These are phyloP conservation scores for Anorthoa munda DNA, from an alignment of 2,888 invertebrate genomes.

Conservation along the genomic window DNA sequence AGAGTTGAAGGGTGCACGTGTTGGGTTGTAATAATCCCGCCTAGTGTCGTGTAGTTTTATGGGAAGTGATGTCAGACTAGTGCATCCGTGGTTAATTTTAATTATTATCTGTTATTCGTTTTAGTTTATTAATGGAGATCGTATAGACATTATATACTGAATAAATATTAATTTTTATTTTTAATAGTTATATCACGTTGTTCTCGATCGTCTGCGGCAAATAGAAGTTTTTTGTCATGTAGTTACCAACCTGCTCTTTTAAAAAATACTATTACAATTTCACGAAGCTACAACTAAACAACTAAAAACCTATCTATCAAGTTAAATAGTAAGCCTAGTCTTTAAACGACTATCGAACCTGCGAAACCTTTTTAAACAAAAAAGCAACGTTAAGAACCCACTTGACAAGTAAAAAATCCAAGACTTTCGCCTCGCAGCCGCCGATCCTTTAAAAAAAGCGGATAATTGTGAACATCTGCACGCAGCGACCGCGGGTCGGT, in stretches of 20 bases:
- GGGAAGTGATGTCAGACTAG: conserved; percentile 58
- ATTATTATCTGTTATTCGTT: conserved; percentile 12
- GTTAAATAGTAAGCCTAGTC: background rate
- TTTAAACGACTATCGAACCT: conserved; percentile 30
- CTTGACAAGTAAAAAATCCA: conserved; percentile 69
- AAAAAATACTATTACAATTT: background rate
- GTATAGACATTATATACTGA: background rate
- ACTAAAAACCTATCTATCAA: background rate
- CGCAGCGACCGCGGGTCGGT: conserved; percentile 67
- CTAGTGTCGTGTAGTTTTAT: conserved; percentile 67
- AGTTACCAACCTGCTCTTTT: background rate
- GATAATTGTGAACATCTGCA: conserved; percentile 87
- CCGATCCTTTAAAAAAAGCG: conserved; percentile 71
- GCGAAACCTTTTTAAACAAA: conserved; percentile 33
- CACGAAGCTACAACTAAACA: background rate
- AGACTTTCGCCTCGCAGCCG: conserved; percentile 71
- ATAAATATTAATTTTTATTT: background rate
- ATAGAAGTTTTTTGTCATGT: background rate
- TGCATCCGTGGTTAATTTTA: conserved; percentile 45
- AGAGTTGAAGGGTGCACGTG: conserved; percentile 88
- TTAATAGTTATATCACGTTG: no score
- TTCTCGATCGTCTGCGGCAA: no score
- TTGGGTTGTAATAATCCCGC: conserved; percentile 73
- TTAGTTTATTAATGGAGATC: background rate
- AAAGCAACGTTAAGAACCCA: conserved; percentile 57